Base-by-base conservation (phyloP, 1,140 invertebrate species). In the Coenobita brevimanus region DNA sequence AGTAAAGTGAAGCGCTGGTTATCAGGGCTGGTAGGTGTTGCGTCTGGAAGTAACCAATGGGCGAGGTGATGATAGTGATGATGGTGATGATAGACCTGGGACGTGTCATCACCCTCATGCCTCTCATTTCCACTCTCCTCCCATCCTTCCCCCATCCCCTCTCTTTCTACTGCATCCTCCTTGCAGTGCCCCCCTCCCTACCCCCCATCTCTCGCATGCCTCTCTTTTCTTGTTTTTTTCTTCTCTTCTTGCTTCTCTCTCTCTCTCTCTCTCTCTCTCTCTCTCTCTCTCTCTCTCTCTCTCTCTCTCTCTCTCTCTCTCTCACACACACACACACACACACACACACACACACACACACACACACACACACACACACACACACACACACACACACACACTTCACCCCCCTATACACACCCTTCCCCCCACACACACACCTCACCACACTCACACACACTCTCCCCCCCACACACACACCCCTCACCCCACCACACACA, bases 51-150 rank as follows among this genome's bases (percentile, higher is more conserved):
- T 67, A 67, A 67, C n/a, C 64, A 67, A 67, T 67, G 24, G 24
- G 4, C 64, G 13, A 33, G n/a, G 17, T 67, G 64, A 67, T 67
- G 64, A 67, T 67, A 67, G 64, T 67, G 24, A 67, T 67, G 64
- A 67, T 21, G 64, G 1, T 67, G 64, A 67, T 33, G 64, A 67
- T 67, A 67, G 24, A n/a, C 24, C 64, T 27, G 30, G 0, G 64
- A 27, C 17, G 24, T 67, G 64, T 67, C 64, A 67, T 67, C 64
- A 67, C 64, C 24, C 36, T 33, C 24, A 24, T 33, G 36, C 24
- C 64, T 27, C 24, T 33, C n/a, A 4, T 67, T 33, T n/a, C 17
- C 64, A 24, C 21, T 0, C n/a, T 33, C 64, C 15, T 8, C 15
- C 24, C 24, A 27, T 69, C 15, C 27, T 2, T n/a, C 67, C 67